phyloP scores from a whole-genome alignment of 1,140 invertebrate species.

The Hypothenemus hampei region DNA sequence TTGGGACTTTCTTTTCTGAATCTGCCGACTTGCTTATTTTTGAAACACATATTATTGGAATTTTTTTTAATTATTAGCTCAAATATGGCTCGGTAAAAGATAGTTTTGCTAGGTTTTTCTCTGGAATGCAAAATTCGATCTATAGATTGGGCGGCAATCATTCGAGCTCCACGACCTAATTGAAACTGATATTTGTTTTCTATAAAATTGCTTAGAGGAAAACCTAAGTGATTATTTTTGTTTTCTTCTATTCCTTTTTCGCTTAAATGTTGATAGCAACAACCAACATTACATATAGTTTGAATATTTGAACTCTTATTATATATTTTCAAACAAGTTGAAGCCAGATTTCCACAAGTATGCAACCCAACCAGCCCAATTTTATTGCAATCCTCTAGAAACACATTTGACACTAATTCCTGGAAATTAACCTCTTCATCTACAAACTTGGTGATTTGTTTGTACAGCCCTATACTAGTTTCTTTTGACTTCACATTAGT shows the following conservation, averaged over 20 bases:
- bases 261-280: slow-evolving; percentile 83
- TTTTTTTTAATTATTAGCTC: slow-evolving; percentile 55
- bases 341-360: slow-evolving; percentile 81
- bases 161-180: slow-evolving; percentile 73
- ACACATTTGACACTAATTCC: slow-evolving; percentile 48
- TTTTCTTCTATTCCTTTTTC: slow-evolving; percentile 50
- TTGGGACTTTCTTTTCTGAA: slow-evolving; percentile 52
- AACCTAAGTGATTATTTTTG: too few relatives aligned
- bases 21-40: slow-evolving; percentile 44
- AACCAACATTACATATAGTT: slow-evolving; percentile 75
- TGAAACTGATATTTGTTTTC: slow-evolving; percentile 48
- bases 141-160: slow-evolving; percentile 75
- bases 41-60: slow-evolving; percentile 44
- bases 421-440: slow-evolving; percentile 50
- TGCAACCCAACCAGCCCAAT: slow-evolving; percentile 73
- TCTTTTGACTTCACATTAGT: slow-evolving; percentile 30
- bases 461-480: slow-evolving; percentile 41
- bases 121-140: slow-evolving; percentile 57
- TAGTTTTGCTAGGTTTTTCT: slow-evolving; percentile 55
- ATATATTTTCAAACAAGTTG: slow-evolving; percentile 72
- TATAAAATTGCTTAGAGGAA: slow-evolving; percentile 65
- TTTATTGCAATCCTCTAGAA: slow-evolving; percentile 40
- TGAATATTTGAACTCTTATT: slow-evolving; percentile 51
- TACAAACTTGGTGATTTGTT: slow-evolving; percentile 48
- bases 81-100: slow-evolving; percentile 70